phyloP scores from a whole-genome alignment of 1,140 invertebrate species.

The Geopemphigus sp. region DNA sequence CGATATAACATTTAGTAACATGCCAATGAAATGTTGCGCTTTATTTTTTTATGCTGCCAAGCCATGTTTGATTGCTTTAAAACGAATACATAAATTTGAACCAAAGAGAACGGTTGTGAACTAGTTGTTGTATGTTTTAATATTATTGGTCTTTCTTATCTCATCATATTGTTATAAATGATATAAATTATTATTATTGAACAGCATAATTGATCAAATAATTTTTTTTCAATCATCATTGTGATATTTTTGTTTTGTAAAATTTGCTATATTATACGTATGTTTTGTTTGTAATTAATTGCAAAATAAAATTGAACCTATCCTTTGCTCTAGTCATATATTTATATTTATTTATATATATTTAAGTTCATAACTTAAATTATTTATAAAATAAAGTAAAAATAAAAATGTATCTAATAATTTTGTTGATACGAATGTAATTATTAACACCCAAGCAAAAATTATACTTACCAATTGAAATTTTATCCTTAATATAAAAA shows the following conservation, averaged over 20 bases:
- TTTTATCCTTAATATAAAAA: too few species aligned
- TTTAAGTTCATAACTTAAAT: constrained; percentile 14
- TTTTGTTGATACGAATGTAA: neutral
- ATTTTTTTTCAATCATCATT: constrained; percentile 29
- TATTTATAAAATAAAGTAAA: constrained; percentile 34
- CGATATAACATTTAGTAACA: constrained; percentile 21
- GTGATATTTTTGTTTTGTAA: constrained; percentile 44
- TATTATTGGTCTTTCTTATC: neutral
- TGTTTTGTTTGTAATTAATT: constrained; percentile 40
- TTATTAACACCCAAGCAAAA: neutral
- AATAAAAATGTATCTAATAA: neutral
- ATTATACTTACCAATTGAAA: neutral
- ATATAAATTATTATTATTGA: constrained; percentile 10
- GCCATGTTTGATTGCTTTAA: constrained; percentile 29
- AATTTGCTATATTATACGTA: constrained; percentile 7
- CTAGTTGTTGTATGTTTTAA: neutral
- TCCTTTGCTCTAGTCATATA: constrained; percentile 35
- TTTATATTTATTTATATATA: constrained; percentile 1
- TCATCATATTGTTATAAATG: neutral
- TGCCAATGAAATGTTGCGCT: constrained; percentile 32
- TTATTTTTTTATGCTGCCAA: constrained; percentile 38
- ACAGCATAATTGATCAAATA: constrained; percentile 27
- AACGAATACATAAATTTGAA: neutral
- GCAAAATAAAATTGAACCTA: constrained; percentile 23
- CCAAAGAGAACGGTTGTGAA: constrained; percentile 35